These are phyloP conservation scores for Bubalus kerabau DNA, from an alignment of 2,113 vertebrate genomes.

Conservation along the genomic window DNA sequence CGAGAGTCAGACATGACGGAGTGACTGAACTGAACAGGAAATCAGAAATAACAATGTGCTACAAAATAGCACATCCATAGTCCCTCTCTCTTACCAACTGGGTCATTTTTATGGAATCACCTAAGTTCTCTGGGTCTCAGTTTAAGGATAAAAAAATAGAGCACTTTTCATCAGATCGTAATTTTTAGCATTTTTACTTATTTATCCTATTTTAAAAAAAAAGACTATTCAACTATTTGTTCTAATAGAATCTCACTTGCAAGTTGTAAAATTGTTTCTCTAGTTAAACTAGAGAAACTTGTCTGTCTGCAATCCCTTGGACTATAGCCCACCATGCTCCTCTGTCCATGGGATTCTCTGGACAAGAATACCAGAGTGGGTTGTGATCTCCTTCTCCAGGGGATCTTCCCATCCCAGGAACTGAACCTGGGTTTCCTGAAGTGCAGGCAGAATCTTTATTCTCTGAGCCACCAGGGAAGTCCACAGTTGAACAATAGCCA, in stretches of 20 bases:
- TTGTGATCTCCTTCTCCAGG: neutral
- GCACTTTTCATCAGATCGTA: neutral
- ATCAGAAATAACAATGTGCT: neutral
- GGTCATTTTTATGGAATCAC: neutral
- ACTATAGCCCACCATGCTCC: neutral
- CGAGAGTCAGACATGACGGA: neutral
- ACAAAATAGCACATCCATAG: accelerated
- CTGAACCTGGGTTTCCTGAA: neutral
- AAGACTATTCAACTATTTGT: neutral
- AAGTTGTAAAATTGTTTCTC: neutral
- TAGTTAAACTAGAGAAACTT: neutral
- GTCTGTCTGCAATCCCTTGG: neutral
- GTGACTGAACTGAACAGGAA: neutral
- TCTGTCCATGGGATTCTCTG: neutral
- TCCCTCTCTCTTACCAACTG: neutral
- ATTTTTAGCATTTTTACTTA: neutral
- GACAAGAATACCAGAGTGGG: neutral
- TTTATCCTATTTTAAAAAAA: neutral
- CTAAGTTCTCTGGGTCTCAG: neutral
- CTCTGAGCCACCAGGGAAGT: neutral
- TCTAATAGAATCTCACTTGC: neutral
- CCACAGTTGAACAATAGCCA: neutral
- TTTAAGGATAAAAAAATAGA: neutral
- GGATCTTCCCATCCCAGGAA: neutral
- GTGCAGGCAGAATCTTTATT: neutral